Base-by-base conservation (phyloP, 2,113 vertebrate species). In the Meleagris gallopavo region DNA sequence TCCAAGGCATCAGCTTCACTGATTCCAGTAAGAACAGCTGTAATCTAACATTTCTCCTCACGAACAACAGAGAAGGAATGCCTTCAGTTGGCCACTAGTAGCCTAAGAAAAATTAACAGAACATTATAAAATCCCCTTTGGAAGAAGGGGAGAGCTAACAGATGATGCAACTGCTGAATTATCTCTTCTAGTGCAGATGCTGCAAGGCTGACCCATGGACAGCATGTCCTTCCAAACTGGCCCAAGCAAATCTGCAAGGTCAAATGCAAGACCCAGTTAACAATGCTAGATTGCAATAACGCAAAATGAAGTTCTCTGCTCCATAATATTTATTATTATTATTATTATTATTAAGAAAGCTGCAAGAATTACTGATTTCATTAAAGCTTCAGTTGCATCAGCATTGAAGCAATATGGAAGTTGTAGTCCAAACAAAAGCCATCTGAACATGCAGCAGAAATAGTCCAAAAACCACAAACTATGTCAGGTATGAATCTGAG, bases 1-100 rank as follows among this genome's bases (percentile, higher is more conserved):
- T 90, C 86, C 93, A 89, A 71, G 71, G 90, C 86, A 95, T 87
- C 92, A 86, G 77, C 88, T 89, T 69, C 67, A 87, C 60, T 82
- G 64, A 73, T 94, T 93, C 93, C 93, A 96, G 94, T 88, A 95
- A 96, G 74, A 94, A 34, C 10, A 92, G 84, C 93, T 91, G 94
- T 92, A 96, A 94, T 86, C 85, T 91, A 85, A 82, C 73, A 43
- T 95, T 96, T 95, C 86, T 96, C 55, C 86, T 46, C 58, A 69
- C 84, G 84, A 94, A 94, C 88, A 94, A 89, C 62, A 95, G 90
- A 93, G 67, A 91, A 78, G 88, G 89, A 95, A 95, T 90, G 86
- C 50, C 77, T 94, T 72, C 0, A 0, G 64, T 93, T 88, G 88
- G 94, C 79, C 90, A 83, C 75, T 55, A 82, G 69, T 32, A 95